Conservation (phyloP, 2,797 vertebrate species). For the Rousettus madagascariensis region DNA sequence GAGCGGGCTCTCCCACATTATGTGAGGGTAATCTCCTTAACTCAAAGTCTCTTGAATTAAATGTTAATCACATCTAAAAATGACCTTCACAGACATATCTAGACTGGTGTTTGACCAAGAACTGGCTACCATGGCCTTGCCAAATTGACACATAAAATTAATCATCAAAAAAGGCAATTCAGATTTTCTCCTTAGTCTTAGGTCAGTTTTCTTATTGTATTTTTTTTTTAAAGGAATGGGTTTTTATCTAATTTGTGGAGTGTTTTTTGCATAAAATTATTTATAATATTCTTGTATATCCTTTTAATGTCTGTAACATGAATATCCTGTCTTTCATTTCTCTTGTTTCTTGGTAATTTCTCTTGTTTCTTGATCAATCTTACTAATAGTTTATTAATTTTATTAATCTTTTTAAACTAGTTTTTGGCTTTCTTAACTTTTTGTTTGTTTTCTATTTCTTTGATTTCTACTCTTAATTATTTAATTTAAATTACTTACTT, state of each 20-base stretch:
- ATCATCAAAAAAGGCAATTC: neutral
- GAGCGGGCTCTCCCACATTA: neutral
- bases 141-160: neutral
- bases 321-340: neutral
- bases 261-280: neutral
- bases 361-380: neutral
- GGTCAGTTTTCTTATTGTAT: neutral
- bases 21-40: neutral
- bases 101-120: neutral
- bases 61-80: no score
- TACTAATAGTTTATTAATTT: neutral
- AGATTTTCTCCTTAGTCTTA: neutral
- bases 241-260: neutral
- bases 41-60: neutral
- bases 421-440: neutral
- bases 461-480: neutral
- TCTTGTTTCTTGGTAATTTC: neutral
- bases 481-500: neutral
- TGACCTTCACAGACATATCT: no score
- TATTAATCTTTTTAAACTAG: neutral
- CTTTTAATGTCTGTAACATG: neutral
- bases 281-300: neutral
- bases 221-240: neutral
- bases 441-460: conserved; percentile 3
- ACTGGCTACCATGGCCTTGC: neutral